Evolutionary conservation across 2,113 vertebrate species (phyloP).

Genomic region (Tringa solitaria): DNA sequence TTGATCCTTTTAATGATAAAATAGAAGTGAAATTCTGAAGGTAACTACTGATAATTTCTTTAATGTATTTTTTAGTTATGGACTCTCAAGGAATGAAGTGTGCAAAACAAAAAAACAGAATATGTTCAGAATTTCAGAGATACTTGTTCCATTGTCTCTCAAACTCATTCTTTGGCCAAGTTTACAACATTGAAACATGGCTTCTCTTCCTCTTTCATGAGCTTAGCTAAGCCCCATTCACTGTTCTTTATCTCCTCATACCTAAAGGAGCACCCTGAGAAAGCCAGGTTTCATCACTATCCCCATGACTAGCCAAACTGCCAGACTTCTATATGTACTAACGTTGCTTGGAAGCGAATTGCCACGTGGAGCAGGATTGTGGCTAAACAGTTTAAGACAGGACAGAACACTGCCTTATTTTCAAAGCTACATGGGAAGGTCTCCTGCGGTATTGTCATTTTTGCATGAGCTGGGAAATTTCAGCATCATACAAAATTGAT

Average conservation of each 20-base stretch:
- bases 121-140: not conserved
- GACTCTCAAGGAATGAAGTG: not conserved
- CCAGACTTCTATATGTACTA: not conserved
- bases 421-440: not conserved
- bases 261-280: not conserved
- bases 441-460: not conserved
- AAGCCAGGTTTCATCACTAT: not conserved
- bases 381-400: not conserved
- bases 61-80: not conserved
- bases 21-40: not conserved
- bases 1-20: not conserved
- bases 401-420: not conserved
- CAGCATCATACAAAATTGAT: not conserved
- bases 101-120: not conserved
- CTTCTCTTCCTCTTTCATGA: not conserved
- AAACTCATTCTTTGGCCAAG: not conserved
- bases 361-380: rapidly evolving
- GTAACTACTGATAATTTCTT: not conserved
- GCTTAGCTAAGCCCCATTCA: not conserved
- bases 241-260: not conserved
- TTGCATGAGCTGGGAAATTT: not conserved
- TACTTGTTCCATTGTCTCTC: not conserved
- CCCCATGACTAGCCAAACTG: not conserved
- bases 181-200: not conserved
- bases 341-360: not conserved